Evolutionary conservation across 1,140 invertebrate genomes (phyloP), one percentile per base, ranked within the genome.

Genomic region (Drosophila tani): DNA sequence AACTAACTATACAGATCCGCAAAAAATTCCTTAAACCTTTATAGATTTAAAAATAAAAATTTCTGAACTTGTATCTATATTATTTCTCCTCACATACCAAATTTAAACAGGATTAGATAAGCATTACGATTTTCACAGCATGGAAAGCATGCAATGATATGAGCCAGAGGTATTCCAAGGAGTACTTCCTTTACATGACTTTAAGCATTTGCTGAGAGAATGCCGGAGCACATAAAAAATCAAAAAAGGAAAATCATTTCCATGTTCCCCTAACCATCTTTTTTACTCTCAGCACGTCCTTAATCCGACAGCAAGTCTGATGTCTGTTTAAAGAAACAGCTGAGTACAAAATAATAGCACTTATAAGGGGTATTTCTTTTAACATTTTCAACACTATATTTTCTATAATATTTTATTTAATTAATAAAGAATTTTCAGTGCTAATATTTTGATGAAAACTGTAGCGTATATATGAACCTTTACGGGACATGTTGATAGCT

Each of bases 401-500:
- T 38, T 15, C 21, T 21, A n/a, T 5, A 3, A 14, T 15, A 21
- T 6, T 15, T 1, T 2, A 9, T 38, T 21, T 55, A 5, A 38
- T 15, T 9, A 21, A 3, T 9, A 11, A 24, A 21, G 1, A 3
- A 11, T 6, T 24, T 15, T 0, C 17, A 56, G 32, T 24, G 53
- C 32, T 55, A 40, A 40, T 21, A 55, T 24, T 55, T 40, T 56
- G 6, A 38, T 21, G 19, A 38, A 38, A 15, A 38, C 19, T 21
- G 3, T 15, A 35, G 9, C 2, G 29, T 32, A 32, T 32, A 32
- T 32, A 32, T 32, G 32, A 11, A 11, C 32, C 32, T 11, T 35
- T 35, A 11, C 51, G 21, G 32, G 19, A 4, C 38, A 15, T 56
- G 53, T 40, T 56, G 53, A 56, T 56, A 56, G 53, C 53, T 56